Evolutionary conservation across 2,888 invertebrate species (phyloP).

Genomic region (Cerastis rubricosa): DNA sequence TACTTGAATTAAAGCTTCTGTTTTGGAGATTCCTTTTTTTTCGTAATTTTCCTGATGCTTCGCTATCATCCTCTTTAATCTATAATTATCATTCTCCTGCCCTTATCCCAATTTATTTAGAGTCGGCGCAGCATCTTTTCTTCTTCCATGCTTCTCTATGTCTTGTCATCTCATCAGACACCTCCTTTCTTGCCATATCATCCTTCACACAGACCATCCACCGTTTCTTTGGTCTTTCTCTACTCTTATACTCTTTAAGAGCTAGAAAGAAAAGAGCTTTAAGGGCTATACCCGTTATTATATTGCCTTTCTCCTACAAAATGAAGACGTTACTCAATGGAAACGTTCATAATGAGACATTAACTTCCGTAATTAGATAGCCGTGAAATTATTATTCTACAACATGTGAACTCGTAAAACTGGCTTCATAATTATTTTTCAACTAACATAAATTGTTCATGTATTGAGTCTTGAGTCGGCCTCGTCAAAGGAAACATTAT

Average conservation of each 20-base stretch:
- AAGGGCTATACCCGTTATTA: too few relatives aligned
- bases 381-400: constrained; percentile 81
- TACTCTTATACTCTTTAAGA: too few relatives aligned
- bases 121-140: too few relatives aligned
- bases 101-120: too few relatives aligned
- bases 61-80: not conserved
- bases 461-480: constrained; percentile 51
- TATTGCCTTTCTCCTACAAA: not conserved
- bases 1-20: not conserved
- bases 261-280: too few relatives aligned
- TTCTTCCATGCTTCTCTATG: too few relatives aligned
- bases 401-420: constrained; percentile 72
- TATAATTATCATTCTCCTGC: too few relatives aligned
- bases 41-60: not conserved
- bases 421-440: constrained; percentile 71
- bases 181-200: too few relatives aligned
- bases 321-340: constrained; percentile 64
- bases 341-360: constrained; percentile 77
- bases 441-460: constrained; percentile 52
- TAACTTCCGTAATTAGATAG: constrained; percentile 80
- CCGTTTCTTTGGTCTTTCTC: too few relatives aligned
- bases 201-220: too few relatives aligned
- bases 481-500: constrained; percentile 62
- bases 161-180: too few relatives aligned
- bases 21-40: not conserved